Conservation (phyloP, 1,140 invertebrate species). For the Ruditapes philippinarum region DNA sequence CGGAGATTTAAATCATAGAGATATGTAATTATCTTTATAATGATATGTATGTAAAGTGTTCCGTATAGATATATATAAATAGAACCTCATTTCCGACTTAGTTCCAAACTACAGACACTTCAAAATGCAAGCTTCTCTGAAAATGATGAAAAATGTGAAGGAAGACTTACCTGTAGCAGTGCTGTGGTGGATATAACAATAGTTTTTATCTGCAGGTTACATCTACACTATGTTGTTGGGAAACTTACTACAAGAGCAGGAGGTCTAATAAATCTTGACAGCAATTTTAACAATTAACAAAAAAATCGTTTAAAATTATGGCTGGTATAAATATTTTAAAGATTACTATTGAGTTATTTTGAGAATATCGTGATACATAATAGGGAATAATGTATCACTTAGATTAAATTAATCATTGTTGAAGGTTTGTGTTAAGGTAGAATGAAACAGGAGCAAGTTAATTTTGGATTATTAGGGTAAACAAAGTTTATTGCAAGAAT, state of each 20-base stretch:
- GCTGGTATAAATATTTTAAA: background rate
- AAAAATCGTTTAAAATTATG: background rate
- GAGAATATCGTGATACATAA: background rate
- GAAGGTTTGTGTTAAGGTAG: background rate
- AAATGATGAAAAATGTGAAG: background rate
- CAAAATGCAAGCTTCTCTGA: background rate
- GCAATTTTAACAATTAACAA: background rate
- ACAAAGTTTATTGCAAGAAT: background rate
- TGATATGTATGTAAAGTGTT: background rate
- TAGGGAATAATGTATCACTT: background rate
- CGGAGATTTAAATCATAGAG: background rate
- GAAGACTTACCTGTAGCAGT: background rate
- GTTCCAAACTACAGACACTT: no score
- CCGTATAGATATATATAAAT: conserved; percentile 5
- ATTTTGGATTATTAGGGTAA: background rate
- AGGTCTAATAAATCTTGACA: background rate
- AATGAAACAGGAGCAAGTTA: background rate
- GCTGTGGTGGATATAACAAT: conserved; percentile 1
- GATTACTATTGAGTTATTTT: background rate
- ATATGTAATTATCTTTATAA: background rate
- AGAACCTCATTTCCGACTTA: background rate
- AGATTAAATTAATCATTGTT: background rate
- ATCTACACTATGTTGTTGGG: background rate
- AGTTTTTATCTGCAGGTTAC: background rate
- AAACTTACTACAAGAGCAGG: conserved; percentile 5